These are phyloP conservation scores for Sitobion miscanthi DNA, from an alignment of 1,140 invertebrate species.

Conservation along the genomic window DNA sequence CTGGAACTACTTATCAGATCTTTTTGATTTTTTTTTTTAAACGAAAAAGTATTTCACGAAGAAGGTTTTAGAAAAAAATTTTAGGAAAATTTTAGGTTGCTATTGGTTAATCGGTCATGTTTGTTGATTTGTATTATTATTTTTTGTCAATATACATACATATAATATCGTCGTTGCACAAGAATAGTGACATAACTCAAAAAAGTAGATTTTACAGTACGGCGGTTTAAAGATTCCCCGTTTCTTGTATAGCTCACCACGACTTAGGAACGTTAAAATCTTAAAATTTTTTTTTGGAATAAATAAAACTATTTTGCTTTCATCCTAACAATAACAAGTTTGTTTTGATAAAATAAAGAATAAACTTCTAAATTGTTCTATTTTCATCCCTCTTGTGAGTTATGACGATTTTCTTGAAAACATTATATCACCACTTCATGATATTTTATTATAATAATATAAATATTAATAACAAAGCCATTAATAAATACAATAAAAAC, in stretches of 20 bases:
- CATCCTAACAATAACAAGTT: background rate
- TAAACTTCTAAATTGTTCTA: background rate
- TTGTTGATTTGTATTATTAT: too few relatives aligned
- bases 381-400: slow-evolving; percentile 21
- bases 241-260: background rate
- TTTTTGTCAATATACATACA: too few relatives aligned
- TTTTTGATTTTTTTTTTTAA: too few relatives aligned
- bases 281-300: background rate
- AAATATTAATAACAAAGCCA: background rate
- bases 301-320: background rate
- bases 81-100: too few relatives aligned
- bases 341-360: background rate
- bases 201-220: background rate
- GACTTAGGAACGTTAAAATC: background rate
- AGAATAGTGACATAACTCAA: slow-evolving; percentile 15
- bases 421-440: background rate
- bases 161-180: background rate
- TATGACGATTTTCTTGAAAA: slow-evolving; percentile 30
- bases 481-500: background rate
- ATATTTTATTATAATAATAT: slow-evolving; percentile 5
- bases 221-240: background rate
- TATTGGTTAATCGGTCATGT: too few relatives aligned
- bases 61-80: too few relatives aligned
- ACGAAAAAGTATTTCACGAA: too few relatives aligned
- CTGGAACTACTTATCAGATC: too few relatives aligned